These are phyloP conservation scores for Tachysurus vachellii DNA, from an alignment of 2,113 vertebrate genomes.

Conservation along the genomic window DNA sequence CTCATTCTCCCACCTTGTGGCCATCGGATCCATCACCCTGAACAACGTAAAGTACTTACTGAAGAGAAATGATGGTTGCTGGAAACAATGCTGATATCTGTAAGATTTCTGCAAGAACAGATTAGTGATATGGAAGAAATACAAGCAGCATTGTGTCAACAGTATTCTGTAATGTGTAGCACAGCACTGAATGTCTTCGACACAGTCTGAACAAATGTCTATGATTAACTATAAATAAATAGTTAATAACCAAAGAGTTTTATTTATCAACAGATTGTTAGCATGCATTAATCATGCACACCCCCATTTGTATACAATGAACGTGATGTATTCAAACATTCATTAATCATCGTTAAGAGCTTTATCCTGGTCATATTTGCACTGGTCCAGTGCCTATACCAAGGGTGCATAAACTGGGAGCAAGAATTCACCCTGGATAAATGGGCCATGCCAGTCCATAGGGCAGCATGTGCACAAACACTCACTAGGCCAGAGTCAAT, in stretches of 20 bases:
- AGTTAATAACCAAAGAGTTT: background rate
- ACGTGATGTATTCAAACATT: no score
- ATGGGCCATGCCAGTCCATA: no score
- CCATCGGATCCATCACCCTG: background rate
- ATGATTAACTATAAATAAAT: background rate
- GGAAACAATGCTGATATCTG: background rate
- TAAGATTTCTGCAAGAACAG: background rate
- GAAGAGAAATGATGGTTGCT: background rate
- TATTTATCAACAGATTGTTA: background rate
- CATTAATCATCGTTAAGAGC: no score
- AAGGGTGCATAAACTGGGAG: no score
- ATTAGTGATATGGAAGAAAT: background rate
- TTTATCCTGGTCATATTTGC: no score
- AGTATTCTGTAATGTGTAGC: background rate
- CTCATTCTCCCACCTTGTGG: background rate
- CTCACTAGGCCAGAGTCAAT: no score
- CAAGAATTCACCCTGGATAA: no score
- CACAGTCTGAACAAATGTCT: background rate
- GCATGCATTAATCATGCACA: background rate
- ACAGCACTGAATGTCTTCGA: background rate
- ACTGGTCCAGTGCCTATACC: no score
- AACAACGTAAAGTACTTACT: background rate
- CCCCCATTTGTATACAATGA: background rate
- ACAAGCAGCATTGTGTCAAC: background rate
- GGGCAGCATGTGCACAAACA: no score